Base-by-base conservation (phyloP, 1,140 invertebrate species). In the Nymphalis io region DNA sequence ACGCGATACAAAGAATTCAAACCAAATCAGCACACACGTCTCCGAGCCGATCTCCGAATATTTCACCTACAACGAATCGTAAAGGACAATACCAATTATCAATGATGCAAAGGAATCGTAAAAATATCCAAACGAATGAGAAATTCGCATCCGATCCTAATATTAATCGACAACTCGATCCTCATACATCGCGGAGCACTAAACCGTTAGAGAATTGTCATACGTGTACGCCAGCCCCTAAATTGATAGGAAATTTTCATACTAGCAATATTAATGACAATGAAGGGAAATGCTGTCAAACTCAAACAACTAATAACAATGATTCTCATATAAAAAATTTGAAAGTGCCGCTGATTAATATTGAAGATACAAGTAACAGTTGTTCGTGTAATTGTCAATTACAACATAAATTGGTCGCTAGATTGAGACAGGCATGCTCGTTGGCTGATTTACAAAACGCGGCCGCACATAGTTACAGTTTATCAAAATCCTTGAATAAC, bases 81-180 rank as follows among this genome's bases (percentile, higher is more conserved):
- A 81, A 78, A 65, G 85, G 84, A 6, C 86, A 91, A 66, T 89
- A 89, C 60, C 87, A 88, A 66, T 57, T 89, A 10, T 88, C 86
- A 16, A 78, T 84, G 76, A 85, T 89, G 83, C 85, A 80, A 18
- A 84, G 73, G 63, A 85, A 81, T 42, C 44, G 69, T 27, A 83
- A 82, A 74, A 58, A 70, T 2, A 74, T 74, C 1, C 77, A 84
- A 62, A 80, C 76, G 20, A 78, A 51, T 0, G 84, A 88, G 20
- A 88, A 84, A 79, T 88, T 79, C 48, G 74, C 79, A 0, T 90
- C 88, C 0, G 88, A 89, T 48, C 82, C 87, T 0, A 90, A 89
- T 33, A 83, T 90, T 67, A 83, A 85, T 6, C 65, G 73, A 13
- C 59, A 74, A 16, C 42, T 66, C n/a, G 51, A 72, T 23, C 42